Conservation (phyloP, 2,888 invertebrate species). For the Mellilla xanthometata region DNA sequence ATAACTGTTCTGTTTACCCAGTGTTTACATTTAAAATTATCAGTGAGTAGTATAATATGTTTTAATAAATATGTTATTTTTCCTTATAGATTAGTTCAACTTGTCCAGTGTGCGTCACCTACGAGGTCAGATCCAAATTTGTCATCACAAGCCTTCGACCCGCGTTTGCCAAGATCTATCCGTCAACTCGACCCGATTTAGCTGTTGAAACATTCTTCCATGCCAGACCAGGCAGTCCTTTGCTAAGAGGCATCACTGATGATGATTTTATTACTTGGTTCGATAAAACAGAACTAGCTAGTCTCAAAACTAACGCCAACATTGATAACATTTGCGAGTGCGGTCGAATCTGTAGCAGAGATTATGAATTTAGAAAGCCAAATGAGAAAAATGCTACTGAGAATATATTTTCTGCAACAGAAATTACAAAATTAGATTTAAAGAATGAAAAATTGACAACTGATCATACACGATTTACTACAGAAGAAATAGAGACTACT, state of each 20-base stretch:
- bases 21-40: no score
- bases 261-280: conserved; percentile 87
- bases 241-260: conserved; percentile 84
- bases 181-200: conserved; percentile 83
- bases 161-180: conserved; percentile 85
- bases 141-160: conserved; percentile 84
- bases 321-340: conserved; percentile 81
- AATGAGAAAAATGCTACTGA: conserved; percentile 35
- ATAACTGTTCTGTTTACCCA: no score
- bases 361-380: conserved; percentile 64
- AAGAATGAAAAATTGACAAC: no score
- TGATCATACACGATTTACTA: no score
- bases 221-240: conserved; percentile 81
- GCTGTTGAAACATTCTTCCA: conserved; percentile 86
- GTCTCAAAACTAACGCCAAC: conserved; percentile 65
- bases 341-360: conserved; percentile 73
- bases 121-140: conserved; percentile 82
- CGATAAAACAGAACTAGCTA: conserved; percentile 80
- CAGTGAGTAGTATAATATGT: no score
- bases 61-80: background rate
- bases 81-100: conserved; percentile 76
- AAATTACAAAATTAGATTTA: no score
- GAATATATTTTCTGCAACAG: no score
- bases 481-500: background rate
- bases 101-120: conserved; percentile 85